Evolutionary conservation across 1,140 invertebrate species (phyloP).

Genomic region (Bombus breviceps): DNA sequence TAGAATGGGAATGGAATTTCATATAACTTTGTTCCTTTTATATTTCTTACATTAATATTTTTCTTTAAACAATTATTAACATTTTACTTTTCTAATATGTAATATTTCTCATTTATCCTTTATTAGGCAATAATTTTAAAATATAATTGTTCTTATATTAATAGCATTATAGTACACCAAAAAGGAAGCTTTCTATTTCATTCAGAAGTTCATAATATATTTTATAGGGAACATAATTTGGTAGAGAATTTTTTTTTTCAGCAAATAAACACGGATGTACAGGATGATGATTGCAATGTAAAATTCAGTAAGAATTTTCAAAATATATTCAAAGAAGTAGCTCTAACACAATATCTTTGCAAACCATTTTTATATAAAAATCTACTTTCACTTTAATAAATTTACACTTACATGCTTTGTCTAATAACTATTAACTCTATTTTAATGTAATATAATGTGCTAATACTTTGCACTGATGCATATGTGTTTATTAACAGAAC

Average conservation of each 20-base stretch:
- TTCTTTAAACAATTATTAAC: conserved; percentile 30
- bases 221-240: conserved; percentile 46
- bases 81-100: conserved; percentile 35
- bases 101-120: not conserved
- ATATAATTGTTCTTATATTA: not conserved
- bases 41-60: conserved; percentile 29
- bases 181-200: conserved; percentile 27
- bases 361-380: conserved; percentile 18
- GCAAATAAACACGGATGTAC: conserved; percentile 60
- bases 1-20: conserved; percentile 14
- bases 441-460: conserved; percentile 2
- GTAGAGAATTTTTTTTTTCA: conserved; percentile 65
- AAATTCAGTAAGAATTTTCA: conserved; percentile 64
- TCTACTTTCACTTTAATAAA: conserved; percentile 9
- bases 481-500: conserved; percentile 19
- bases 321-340: conserved; percentile 50
- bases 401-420: not conserved
- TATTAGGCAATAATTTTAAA: not conserved
- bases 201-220: conserved; percentile 31
- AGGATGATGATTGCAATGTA: conserved; percentile 54
- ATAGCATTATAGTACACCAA: not conserved
- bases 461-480: not conserved
- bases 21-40: conserved; percentile 11
- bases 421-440: conserved; percentile 22
- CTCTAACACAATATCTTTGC: conserved; percentile 39